These are phyloP conservation scores for Cataglyphis livida DNA, from an alignment of 2,888 invertebrate species.

Conservation along the genomic window DNA sequence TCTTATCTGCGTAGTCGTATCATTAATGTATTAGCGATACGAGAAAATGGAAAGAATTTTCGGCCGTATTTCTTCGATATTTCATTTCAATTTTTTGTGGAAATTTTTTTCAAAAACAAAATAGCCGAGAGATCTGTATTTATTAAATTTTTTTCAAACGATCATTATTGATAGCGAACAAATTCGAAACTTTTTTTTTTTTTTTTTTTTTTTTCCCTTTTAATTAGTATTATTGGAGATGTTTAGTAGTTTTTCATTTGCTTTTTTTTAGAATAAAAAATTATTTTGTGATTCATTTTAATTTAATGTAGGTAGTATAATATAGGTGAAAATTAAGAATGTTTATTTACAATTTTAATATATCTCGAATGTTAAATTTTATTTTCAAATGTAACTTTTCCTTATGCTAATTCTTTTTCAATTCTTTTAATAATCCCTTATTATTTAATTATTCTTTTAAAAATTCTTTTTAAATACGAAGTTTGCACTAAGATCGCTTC, in stretches of 20 bases:
- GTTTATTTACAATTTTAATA: background rate
- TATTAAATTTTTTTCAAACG: background rate
- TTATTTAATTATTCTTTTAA: no score
- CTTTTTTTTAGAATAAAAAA: background rate
- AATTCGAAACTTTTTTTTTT: background rate
- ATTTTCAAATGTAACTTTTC: background rate
- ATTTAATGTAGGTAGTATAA: background rate
- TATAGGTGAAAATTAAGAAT: background rate
- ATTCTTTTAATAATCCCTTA: no score
- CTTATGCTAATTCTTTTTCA: background rate
- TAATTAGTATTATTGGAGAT: background rate
- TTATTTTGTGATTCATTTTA: background rate
- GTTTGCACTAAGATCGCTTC: background rate
- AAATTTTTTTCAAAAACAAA: background rate
- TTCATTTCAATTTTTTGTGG: background rate
- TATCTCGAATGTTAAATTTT: background rate
- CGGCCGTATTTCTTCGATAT: background rate
- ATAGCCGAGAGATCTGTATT: background rate
- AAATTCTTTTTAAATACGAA: background rate
- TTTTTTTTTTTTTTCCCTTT: background rate
- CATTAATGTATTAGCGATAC: background rate
- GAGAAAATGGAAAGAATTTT: background rate
- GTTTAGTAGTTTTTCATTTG: background rate
- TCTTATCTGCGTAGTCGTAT: background rate
- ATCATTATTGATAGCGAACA: background rate